Evolutionary conservation across 2,113 vertebrate species (phyloP).

Genomic region (Limnothrissa miodon): DNA sequence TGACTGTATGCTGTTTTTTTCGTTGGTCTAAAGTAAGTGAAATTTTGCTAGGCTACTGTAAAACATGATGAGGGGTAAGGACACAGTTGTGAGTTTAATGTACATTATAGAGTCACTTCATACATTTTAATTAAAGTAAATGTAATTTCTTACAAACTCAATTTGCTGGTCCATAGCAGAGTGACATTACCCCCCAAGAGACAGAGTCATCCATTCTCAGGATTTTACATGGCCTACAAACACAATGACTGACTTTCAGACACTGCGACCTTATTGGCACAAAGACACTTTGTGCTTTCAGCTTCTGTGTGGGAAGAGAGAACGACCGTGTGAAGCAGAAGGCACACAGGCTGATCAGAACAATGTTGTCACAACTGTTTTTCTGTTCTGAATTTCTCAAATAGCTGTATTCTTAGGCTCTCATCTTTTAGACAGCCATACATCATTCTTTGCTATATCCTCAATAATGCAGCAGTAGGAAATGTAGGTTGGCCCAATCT

Average conservation of each 20-base stretch:
- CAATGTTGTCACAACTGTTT: not conserved
- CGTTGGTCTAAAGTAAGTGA: not conserved
- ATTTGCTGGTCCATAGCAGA: not conserved
- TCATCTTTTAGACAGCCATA: not conserved
- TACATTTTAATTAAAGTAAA: not conserved
- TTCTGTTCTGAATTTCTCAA: not conserved
- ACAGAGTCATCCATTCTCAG: not conserved
- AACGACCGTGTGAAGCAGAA: conserved; percentile 9
- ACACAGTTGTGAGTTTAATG: not conserved
- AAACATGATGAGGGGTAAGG: not conserved
- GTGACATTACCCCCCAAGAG: not conserved
- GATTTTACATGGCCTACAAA: conserved; percentile 28
- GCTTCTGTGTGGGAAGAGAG: conserved; percentile 22
- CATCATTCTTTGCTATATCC: not conserved
- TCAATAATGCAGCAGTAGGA: not conserved
- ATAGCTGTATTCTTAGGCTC: not conserved
- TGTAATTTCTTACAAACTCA: not conserved
- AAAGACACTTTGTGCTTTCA: conserved; percentile 53
- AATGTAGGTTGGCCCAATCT: not conserved
- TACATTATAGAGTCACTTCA: not conserved
- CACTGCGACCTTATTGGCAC: conserved; percentile 38
- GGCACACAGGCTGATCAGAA: not conserved
- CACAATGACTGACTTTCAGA: conserved; percentile 57
- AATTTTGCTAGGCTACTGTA: too few relatives aligned
- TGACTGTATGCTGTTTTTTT: not conserved